Percentiles rank a stretch among this genome's conserved stretches.
Evolutionary conservation across 1,140 invertebrate species (phyloP).

Genomic region (Penaeus vannamei): DNA sequence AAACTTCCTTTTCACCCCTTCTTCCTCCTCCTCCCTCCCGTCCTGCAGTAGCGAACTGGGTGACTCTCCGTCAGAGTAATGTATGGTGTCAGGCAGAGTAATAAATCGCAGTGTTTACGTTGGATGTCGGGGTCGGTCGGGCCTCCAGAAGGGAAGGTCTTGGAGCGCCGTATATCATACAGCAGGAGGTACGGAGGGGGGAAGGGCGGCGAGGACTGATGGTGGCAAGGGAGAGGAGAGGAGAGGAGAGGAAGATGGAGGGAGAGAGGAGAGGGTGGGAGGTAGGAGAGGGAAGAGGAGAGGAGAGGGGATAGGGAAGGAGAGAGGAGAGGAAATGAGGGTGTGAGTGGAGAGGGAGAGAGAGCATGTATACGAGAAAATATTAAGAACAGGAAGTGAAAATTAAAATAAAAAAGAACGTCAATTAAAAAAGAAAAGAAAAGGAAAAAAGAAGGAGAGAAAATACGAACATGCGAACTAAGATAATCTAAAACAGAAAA

Average conservation of each 20-base stretch:
- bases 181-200: not conserved
- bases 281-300: not conserved
- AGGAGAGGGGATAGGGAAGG: not conserved
- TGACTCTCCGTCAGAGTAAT: conserved; percentile 57
- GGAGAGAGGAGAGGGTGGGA: not conserved
- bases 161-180: conserved; percentile 50
- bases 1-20: not conserved
- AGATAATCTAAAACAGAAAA: no score
- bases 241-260: not conserved
- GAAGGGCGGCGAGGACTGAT: not conserved
- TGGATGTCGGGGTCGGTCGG: conserved; percentile 56
- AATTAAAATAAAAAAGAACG: no score
- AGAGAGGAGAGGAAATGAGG: not conserved
- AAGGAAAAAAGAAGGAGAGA: no score
- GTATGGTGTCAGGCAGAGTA: conserved; percentile 60
- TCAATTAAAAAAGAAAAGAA: no score
- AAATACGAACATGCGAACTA: no score
- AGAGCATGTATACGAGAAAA: not conserved
- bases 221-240: not conserved
- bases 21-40: not conserved
- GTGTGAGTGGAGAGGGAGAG: not conserved
- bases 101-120: conserved; percentile 63
- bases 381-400: no score
- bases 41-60: conserved; percentile 39
- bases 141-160: conserved; percentile 41